Percentiles rank a stretch among this genome's conserved stretches.
These are phyloP conservation scores for Poecilia velifera DNA, from an alignment of 2,797 vertebrate genomes.

Conservation along the genomic window DNA sequence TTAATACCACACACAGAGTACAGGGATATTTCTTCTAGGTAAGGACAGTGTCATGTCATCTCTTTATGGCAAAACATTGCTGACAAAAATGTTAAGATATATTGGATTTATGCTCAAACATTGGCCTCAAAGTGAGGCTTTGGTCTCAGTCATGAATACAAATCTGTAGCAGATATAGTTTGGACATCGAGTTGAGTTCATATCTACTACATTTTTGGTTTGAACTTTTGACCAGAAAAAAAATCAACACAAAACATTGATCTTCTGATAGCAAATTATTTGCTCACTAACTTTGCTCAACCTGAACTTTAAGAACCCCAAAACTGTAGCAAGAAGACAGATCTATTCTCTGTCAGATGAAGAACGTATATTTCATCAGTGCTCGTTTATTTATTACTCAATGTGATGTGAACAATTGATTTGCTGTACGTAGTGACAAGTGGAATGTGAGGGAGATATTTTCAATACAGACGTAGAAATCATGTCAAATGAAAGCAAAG, in stretches of 20 bases:
- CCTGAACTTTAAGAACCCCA: conserved; percentile 12
- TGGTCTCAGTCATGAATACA: background rate
- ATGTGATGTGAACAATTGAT: conserved; percentile 12
- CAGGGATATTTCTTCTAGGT: background rate
- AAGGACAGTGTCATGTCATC: background rate
- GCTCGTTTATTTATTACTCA: conserved; percentile 14
- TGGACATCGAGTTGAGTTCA: background rate
- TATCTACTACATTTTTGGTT: conserved; percentile 13
- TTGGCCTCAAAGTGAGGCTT: background rate
- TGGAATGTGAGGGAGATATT: conserved; percentile 1
- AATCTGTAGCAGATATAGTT: background rate
- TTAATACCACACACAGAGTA: background rate
- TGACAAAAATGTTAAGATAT: background rate
- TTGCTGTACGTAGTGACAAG: conserved; percentile 1
- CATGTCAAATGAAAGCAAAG: background rate
- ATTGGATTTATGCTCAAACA: background rate
- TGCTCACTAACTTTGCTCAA: conserved; percentile 13
- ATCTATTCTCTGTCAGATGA: background rate
- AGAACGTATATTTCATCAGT: background rate
- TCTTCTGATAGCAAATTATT: conserved; percentile 12
- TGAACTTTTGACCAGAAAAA: background rate
- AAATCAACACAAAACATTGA: no score
- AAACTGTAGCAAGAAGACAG: background rate
- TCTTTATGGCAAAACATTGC: background rate
- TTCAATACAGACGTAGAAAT: conserved; percentile 2